These are phyloP conservation scores for Hippocampus kuda DNA, from an alignment of 2,797 vertebrate genomes.

Conservation along the genomic window DNA sequence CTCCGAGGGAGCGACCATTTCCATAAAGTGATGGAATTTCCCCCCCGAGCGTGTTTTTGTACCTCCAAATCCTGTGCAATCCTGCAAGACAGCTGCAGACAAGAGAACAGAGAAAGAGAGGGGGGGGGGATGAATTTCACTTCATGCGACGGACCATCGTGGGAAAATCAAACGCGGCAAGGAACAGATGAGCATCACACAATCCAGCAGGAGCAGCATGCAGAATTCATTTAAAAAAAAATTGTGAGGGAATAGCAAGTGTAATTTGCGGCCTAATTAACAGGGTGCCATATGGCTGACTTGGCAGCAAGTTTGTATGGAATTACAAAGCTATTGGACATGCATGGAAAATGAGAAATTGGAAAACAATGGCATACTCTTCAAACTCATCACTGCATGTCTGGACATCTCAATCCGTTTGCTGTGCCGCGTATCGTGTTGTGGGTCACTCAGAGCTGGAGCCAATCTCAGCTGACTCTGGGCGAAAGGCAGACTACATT, in stretches of 20 bases:
- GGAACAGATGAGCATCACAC: conserved; percentile 27
- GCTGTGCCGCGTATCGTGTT: too few species aligned
- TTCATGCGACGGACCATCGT: background rate
- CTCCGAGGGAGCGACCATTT: conserved; percentile 43
- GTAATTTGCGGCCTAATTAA: conserved; percentile 50
- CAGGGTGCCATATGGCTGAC: conserved; percentile 43
- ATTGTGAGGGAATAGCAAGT: conserved; percentile 29
- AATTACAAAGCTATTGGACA: conserved; percentile 6
- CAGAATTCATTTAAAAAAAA: background rate
- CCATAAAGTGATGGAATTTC: conserved; percentile 51
- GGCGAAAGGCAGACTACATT: too few species aligned
- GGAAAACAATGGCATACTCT: background rate
- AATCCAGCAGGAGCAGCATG: conserved; percentile 7
- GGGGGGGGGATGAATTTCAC: too few species aligned
- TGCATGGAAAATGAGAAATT: background rate
- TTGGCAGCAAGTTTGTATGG: conserved; percentile 27
- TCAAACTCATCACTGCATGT: background rate
- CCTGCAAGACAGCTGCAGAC: conserved; percentile 37
- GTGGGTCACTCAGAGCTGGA: too few species aligned
- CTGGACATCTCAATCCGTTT: background rate
- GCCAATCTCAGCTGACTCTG: too few species aligned
- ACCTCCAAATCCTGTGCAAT: conserved; percentile 45
- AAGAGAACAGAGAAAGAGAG: conserved; percentile 13
- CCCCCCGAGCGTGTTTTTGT: conserved; percentile 34
- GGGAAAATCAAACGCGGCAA: background rate